phyloP scores from a whole-genome alignment of 2,888 invertebrate species.

The Nephrocerus scutellatus region DNA sequence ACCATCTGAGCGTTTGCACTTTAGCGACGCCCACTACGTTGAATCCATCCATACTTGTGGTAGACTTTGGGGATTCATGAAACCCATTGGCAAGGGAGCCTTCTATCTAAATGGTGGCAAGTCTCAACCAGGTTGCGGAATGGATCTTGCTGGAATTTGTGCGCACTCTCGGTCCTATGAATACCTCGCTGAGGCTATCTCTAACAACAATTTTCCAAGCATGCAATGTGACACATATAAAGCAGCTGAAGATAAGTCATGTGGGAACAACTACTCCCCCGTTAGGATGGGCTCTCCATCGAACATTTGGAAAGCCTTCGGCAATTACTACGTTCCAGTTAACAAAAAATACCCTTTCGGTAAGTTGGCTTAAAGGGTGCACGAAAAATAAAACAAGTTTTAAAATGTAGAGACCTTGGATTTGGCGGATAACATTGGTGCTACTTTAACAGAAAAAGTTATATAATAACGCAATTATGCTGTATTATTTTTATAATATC shows the following conservation, averaged over 20 bases:
- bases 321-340: conserved; percentile 39
- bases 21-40: conserved; percentile 38
- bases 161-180: conserved; percentile 46
- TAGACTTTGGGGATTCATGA: conserved; percentile 33
- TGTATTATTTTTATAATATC: too few species aligned
- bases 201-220: conserved; percentile 33
- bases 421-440: too few species aligned
- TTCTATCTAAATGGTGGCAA: conserved; percentile 53
- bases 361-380: too few species aligned
- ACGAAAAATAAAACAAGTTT: too few species aligned
- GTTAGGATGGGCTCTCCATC: conserved; percentile 32
- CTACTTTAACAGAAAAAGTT: too few species aligned
- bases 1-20: conserved; percentile 29
- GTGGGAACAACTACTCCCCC: conserved; percentile 28
- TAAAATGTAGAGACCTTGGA: too few species aligned
- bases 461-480: too few species aligned
- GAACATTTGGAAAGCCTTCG: conserved; percentile 29
- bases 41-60: conserved; percentile 43
- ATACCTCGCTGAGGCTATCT: conserved; percentile 48
- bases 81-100: conserved; percentile 47
- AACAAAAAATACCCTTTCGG: conserved; percentile 35
- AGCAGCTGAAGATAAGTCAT: conserved; percentile 30
- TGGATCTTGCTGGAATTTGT: conserved; percentile 43
- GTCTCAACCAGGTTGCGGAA: conserved; percentile 51
- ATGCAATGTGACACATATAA: conserved; percentile 29